Evolutionary conservation across 2,113 vertebrate species (phyloP).

Genomic region (Megaleporinus macrocephalus): DNA sequence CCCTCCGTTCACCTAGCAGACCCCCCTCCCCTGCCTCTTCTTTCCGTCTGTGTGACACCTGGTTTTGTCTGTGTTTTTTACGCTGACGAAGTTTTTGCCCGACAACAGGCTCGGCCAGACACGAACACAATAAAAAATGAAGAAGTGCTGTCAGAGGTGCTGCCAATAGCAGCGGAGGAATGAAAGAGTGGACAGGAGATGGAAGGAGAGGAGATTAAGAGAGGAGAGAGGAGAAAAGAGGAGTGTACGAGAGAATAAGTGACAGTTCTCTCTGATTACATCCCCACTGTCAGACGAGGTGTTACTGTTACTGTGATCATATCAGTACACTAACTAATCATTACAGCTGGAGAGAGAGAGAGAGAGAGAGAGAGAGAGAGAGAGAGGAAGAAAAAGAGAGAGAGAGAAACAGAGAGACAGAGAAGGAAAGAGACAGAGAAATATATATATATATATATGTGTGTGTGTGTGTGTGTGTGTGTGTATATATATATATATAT

Average conservation of each 20-base stretch:
- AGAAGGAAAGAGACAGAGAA: no score
- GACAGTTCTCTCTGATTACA: constrained; percentile 70
- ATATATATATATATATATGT: no score
- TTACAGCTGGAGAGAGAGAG: no score
- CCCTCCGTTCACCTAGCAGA: constrained; percentile 46
- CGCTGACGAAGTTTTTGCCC: constrained; percentile 92
- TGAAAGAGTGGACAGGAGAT: constrained; percentile 52
- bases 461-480: no score
- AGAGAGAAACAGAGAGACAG: no score
- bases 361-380: no score
- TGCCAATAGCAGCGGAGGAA: constrained; percentile 85
- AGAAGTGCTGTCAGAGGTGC: constrained; percentile 93
- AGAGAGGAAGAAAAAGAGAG: no score
- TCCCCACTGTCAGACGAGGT: no score
- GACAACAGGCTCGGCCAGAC: constrained; percentile 90
- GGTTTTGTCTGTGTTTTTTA: constrained; percentile 84
- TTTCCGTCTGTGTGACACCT: constrained; percentile 92
- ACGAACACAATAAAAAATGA: constrained; percentile 98
- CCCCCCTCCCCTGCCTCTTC: no score
- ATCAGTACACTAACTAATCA: no score
- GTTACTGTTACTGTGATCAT: no score
- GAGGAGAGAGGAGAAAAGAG: constrained; percentile 73
- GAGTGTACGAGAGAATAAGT: constrained; percentile 74
- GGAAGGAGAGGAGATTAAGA: constrained; percentile 64
- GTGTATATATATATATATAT: no score